These are phyloP conservation scores for Paracyprichromis sp. DNA, from an alignment of 2,113 vertebrate genomes.

Conservation along the genomic window DNA sequence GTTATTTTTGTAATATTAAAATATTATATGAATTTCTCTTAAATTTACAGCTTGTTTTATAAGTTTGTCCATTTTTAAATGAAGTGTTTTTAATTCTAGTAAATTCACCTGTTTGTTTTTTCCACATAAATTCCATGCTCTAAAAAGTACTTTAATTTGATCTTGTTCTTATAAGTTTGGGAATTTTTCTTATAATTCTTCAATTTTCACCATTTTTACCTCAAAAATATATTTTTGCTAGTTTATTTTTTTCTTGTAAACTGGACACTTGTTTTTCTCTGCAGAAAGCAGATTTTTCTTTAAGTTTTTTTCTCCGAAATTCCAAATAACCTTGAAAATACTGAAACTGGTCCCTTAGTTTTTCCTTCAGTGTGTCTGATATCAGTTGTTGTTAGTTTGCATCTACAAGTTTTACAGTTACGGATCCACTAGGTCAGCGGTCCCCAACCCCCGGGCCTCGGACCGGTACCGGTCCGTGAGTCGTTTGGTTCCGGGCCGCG, in stretches of 20 bases:
- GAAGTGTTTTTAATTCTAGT: neutral
- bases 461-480: no score
- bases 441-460: no score
- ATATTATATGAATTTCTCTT: neutral
- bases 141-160: neutral
- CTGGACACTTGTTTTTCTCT: neutral
- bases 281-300: neutral
- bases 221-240: neutral
- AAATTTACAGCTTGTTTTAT: neutral
- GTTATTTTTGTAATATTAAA: neutral
- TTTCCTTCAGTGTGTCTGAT: neutral
- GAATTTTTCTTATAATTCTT: neutral
- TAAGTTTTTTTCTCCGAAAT: neutral
- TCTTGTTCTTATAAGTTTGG: neutral
- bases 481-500: no score
- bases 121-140: neutral
- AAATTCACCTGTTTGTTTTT: neutral
- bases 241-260: neutral
- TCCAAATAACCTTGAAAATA: neutral
- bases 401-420: neutral
- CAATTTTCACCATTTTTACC: neutral
- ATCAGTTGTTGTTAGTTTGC: neutral
- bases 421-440: neutral
- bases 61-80: neutral
- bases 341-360: neutral